These are phyloP conservation scores for Chaenogobius annularis DNA, from an alignment of 2,113 vertebrate species.

Conservation along the genomic window DNA sequence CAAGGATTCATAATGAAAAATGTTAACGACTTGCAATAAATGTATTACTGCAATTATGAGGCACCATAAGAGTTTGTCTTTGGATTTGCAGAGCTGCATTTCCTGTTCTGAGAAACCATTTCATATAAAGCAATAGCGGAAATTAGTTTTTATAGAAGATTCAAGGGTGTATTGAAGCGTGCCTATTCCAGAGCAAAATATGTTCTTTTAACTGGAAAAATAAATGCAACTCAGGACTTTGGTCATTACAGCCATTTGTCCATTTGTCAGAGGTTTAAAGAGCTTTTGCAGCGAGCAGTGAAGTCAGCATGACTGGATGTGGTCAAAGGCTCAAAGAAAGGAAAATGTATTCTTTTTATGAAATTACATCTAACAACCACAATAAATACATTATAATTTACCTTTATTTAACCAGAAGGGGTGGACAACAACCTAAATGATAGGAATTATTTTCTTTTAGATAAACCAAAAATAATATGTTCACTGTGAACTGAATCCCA, in stretches of 20 bases:
- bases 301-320: too few species aligned
- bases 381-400: too few species aligned
- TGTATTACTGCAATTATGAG: conserved; percentile 18
- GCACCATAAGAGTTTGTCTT: background rate
- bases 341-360: too few species aligned
- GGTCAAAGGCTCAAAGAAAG: too few species aligned
- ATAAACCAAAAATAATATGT: too few species aligned
- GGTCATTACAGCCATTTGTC: conserved; percentile 2
- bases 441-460: too few species aligned
- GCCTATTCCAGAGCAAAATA: background rate
- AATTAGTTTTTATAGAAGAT: background rate
- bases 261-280: background rate
- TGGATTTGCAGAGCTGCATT: background rate
- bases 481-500: too few species aligned
- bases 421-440: too few species aligned
- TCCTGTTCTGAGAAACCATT: background rate
- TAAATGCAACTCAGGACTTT: background rate
- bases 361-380: too few species aligned
- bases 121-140: background rate
- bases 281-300: too few species aligned
- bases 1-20: conserved; percentile 25
- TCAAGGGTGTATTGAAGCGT: background rate
- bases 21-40: conserved; percentile 10
- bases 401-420: too few species aligned
- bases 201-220: background rate